Conservation (phyloP, 2,888 invertebrate species). For the Chrysomela aeneicollis region DNA sequence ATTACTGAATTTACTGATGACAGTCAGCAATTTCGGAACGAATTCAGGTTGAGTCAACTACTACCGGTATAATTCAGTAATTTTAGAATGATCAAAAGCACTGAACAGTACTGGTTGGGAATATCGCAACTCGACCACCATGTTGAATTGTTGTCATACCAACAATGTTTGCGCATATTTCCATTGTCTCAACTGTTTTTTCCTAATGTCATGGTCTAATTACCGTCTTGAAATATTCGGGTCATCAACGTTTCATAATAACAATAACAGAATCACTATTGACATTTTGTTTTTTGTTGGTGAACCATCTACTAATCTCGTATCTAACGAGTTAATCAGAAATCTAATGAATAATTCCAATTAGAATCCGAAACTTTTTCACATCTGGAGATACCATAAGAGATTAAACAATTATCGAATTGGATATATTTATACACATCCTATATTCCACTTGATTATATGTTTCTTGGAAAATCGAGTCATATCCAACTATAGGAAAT, state of each 20-base stretch:
- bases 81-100: no score
- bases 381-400: no score
- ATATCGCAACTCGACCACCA: neutral
- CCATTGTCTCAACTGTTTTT: conserved; percentile 1
- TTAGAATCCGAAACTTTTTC: no score
- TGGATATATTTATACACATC: no score
- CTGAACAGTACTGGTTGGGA: neutral
- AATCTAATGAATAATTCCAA: neutral
- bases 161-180: neutral
- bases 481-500: no score
- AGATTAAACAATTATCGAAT: no score
- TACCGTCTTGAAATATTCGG: neutral
- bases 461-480: no score
- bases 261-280: conserved; percentile 3
- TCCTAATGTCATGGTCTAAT: neutral
- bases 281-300: neutral
- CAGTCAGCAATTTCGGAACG: no score
- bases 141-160: neutral
- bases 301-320: neutral
- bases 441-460: no score
- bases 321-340: conserved; percentile 1
- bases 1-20: no score
- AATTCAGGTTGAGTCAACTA: no score
- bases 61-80: no score
- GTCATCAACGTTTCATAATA: conserved; percentile 15